Evolutionary conservation across 2,797 vertebrate species (phyloP), one percentile per base, ranked within the genome.

Genomic region (Anas georgica): DNA sequence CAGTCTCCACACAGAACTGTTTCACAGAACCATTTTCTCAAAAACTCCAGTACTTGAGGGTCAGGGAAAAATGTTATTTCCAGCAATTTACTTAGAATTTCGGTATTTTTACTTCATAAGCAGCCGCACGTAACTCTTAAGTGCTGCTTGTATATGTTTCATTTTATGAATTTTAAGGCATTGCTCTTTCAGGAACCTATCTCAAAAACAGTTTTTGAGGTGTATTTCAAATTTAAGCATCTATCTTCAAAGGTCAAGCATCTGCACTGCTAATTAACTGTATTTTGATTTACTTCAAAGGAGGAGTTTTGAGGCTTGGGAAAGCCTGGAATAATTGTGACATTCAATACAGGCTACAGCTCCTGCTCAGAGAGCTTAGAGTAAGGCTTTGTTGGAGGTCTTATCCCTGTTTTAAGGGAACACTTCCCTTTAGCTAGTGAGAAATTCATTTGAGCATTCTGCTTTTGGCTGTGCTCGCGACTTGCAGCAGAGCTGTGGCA

Each of bases 401-500:
- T 67, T 6, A 1, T 16, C 35, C 17, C 21, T 4, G 3, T 26
- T 22, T 48, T 15, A 46, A 28, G 1, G 5, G 23, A 37, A 31
- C 15, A 1, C 8, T 12, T 22, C 4, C 2, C 1, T 23, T 33
- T 14, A 9, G 17, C 26, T 23, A 39, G 13, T 12, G 17, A 6
- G 29, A 20, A 35, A 68, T 14, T 45, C 25, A 9, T 5, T 3
- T 0, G 2, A 2, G 8, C 0, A 10, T 26, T 39, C 64, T 29
- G 14, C 5, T 25, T 14, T 9, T 3, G n/a, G n/a, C 56, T 33
- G n/a, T 28, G 5, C 6, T 5, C 5, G 35, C 23, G 2, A 1
- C 39, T 31, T 1, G 0, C 7, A 1, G 7, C 1, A 28, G 1
- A 7, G 18, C 0, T 2, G 16, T 1, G 2, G 20, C 16, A 31